Percentiles rank a stretch among this genome's conserved stretches.
These are phyloP conservation scores for Dasypogon diadema DNA, from an alignment of 2,888 invertebrate genomes.

Conservation along the genomic window DNA sequence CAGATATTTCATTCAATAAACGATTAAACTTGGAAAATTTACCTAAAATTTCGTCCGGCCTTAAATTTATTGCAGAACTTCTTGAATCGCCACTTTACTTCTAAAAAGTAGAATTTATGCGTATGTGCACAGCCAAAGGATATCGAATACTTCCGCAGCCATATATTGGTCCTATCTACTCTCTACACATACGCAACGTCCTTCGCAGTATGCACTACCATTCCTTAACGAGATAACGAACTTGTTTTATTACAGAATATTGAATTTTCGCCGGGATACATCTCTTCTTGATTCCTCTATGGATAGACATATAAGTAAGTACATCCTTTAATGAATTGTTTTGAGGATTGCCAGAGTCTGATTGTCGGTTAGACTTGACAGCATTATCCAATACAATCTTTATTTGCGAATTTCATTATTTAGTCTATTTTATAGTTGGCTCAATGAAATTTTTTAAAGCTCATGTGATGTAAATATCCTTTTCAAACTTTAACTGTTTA, in stretches of 20 bases:
- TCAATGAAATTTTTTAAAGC: too few relatives aligned
- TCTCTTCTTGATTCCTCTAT: background rate
- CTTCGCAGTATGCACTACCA: background rate
- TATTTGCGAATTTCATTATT: too few relatives aligned
- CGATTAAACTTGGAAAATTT: too few relatives aligned
- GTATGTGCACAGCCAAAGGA: background rate
- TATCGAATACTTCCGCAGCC: background rate
- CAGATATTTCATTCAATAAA: background rate
- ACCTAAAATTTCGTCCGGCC: background rate
- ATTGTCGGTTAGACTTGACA: background rate
- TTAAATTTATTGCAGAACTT: background rate
- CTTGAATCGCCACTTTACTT: background rate
- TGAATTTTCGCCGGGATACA: conserved; percentile 1
- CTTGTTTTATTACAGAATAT: conserved; percentile 20
- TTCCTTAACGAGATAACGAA: conserved; percentile 16
- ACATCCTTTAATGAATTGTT: background rate
- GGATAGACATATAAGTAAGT: background rate
- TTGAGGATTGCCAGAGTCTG: background rate
- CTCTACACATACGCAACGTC: background rate
- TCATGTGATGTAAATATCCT: too few relatives aligned
- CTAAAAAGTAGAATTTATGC: background rate
- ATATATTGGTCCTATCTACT: too few relatives aligned
- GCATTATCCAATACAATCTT: too few relatives aligned
- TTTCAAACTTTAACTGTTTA: too few relatives aligned
- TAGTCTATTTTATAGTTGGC: too few relatives aligned